Percentiles rank a stretch among this genome's conserved stretches.
phyloP scores from a whole-genome alignment of 2,888 invertebrate genomes.

The Malthinus seriepunctatus region DNA sequence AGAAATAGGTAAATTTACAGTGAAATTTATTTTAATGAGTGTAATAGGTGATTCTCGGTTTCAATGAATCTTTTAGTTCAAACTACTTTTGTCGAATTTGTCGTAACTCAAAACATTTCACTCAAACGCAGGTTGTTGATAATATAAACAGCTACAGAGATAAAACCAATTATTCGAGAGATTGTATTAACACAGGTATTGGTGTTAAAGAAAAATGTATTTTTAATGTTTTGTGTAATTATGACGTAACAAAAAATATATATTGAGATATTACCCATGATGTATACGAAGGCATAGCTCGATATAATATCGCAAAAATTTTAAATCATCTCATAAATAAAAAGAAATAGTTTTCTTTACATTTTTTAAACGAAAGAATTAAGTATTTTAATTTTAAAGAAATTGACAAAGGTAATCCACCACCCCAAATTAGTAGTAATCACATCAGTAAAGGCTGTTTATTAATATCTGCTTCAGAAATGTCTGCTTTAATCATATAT shows the following conservation, averaged over 20 bases:
- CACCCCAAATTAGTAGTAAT: not conserved
- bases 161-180: not conserved
- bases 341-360: not conserved
- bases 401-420: not conserved
- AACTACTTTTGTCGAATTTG: not conserved
- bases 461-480: not conserved
- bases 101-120: not conserved
- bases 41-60: not conserved
- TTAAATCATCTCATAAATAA: not conserved
- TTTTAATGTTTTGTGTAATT: not conserved
- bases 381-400: not conserved
- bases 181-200: not conserved
- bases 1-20: not conserved
- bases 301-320: not conserved
- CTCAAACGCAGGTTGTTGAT: not conserved
- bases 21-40: not conserved
- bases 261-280: not conserved
- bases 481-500: not conserved
- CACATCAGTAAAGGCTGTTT: not conserved
- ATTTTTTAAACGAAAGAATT: not conserved
- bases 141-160: not conserved
- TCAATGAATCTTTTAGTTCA: not conserved
- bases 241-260: not conserved
- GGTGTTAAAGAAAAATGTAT: not conserved
- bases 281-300: not conserved